Base-by-base conservation (phyloP, 2,113 vertebrate genomes). In the Tragelaphus imberbis region DNA sequence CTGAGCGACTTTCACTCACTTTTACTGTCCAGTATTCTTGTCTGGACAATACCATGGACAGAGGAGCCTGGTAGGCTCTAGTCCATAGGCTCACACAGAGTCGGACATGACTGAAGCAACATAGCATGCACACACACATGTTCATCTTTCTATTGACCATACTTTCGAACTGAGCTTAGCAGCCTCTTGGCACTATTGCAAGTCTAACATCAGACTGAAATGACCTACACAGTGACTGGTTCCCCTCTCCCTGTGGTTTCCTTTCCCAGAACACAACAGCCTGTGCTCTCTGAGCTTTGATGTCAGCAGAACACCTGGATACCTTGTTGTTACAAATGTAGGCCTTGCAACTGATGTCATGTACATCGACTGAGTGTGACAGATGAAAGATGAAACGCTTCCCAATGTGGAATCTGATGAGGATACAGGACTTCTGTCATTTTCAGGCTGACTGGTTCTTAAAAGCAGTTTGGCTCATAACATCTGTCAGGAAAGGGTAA, bases 71-170 rank as follows among this genome's bases (percentile, higher is more conserved):
- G n/a, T 10, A 23, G 19, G 17, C 10, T 75, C 6, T 23, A 75
- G 19, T 75, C n/a, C n/a, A 23, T 12, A 23, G 19, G n/a, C n/a
- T 40, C 68, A 13, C 68, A 36, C n/a, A 75, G 19, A 75, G 19
- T 40, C 10, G 0, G n/a, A 25, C 68, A 23, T 40, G n/a, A 75
- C 68, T 23, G n/a, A 40, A 23, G 68, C n/a, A 75, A 40, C 68
- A 23, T 6, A 23, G n/a, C 68, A 40, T 0, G 23, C 40, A 44
- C 12, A 27, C 6, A 4, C 0, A 0, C 3, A 2, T 14, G 23
- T 25, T 75, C 68, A 40, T 77, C 9, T 63, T 92, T 75, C 65
- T 58, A 10, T 1, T 85, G 55, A 51, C 9, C 12, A 16, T 25
- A 17, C 6, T 33, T 71, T 90, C 65, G 55, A 36, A 30, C 1